A percentile compares a stretch with the other conserved stretches of the same genome.
These are phyloP conservation scores for Chionomys nivalis DNA, from an alignment of 2,113 vertebrate genomes.

Conservation along the genomic window DNA sequence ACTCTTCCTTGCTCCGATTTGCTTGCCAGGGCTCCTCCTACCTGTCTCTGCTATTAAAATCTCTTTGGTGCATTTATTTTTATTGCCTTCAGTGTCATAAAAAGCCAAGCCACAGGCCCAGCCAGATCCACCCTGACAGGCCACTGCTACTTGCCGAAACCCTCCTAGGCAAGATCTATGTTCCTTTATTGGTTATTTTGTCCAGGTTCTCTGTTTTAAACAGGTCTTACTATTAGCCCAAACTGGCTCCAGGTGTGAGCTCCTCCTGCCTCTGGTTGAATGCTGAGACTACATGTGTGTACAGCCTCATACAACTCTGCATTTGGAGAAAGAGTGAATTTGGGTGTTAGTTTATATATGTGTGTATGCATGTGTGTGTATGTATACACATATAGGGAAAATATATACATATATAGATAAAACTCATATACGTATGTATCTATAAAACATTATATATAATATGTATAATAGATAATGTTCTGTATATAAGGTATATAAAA, in stretches of 20 bases:
- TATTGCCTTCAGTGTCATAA: background rate
- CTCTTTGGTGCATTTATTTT: background rate
- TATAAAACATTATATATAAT: too few species aligned
- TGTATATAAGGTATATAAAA: too few species aligned
- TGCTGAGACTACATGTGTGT: background rate
- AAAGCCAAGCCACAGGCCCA: fast-evolving
- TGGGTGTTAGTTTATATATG: background rate
- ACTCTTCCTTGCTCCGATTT: background rate
- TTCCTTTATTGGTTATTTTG: background rate
- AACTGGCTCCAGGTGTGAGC: background rate
- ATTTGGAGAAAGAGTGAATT: background rate
- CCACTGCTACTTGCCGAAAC: background rate
- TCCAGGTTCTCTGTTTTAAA: background rate
- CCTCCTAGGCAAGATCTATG: background rate
- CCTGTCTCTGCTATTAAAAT: background rate
- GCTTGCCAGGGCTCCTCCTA: background rate
- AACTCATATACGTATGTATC: too few species aligned
- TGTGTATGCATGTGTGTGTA: too few species aligned
- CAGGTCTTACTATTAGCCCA: background rate
- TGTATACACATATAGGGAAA: too few species aligned
- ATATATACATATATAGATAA: too few species aligned
- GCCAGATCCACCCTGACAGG: background rate
- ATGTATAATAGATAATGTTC: too few species aligned
- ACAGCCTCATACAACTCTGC: background rate
- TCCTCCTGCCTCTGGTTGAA: background rate